A percentile compares a stretch with the other conserved stretches of the same genome.
phyloP scores from a whole-genome alignment of 2,113 vertebrate genomes.

The Chauna torquata region DNA sequence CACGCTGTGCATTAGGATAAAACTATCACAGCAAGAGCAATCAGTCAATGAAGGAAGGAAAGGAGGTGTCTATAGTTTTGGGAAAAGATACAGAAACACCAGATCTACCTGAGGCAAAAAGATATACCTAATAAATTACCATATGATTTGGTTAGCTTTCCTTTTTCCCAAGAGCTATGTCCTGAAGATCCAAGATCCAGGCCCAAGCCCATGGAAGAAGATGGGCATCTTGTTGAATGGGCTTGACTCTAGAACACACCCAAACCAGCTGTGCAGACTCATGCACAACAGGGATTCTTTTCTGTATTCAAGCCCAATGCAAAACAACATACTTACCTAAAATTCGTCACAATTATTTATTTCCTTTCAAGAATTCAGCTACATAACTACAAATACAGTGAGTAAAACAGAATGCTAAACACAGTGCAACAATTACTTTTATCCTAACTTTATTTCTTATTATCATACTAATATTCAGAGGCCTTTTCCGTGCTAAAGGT shows the following conservation, averaged over 20 bases:
- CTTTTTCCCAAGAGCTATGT: neutral
- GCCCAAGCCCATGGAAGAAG: too few species aligned
- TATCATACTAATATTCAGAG: neutral
- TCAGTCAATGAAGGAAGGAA: neutral
- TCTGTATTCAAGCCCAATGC: neutral
- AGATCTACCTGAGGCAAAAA: neutral
- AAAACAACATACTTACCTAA: neutral
- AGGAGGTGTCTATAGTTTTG: neutral
- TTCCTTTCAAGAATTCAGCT: neutral
- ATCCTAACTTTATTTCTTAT: neutral
- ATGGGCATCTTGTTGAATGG: neutral
- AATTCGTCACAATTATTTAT: neutral
- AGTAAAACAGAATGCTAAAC: neutral
- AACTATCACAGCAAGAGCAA: neutral
- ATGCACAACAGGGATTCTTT: neutral
- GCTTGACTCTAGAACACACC: neutral
- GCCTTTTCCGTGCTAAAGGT: neutral
- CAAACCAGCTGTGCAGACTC: neutral
- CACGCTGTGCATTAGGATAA: neutral
- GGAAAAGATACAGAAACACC: neutral
- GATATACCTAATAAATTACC: neutral
- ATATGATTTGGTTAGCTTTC: neutral
- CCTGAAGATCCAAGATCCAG: neutral
- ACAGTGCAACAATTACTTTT: rapidly evolving
- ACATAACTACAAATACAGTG: rapidly evolving